Evolutionary conservation across 2,888 invertebrate species (phyloP).

Genomic region (Drosophila phalerata): DNA sequence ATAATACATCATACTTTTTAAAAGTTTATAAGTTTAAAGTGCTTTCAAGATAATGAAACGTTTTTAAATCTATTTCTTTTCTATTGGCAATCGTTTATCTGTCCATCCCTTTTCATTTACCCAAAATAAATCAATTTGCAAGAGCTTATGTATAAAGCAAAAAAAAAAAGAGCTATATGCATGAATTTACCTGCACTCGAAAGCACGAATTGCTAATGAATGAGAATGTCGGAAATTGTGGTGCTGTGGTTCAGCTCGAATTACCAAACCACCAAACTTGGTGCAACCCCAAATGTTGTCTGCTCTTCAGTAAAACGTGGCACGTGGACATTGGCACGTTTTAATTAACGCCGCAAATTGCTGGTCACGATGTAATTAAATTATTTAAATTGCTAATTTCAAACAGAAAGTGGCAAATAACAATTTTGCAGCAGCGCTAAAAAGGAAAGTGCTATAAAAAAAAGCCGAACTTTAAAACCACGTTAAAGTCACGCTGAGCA

Average conservation of each 20-base stretch:
- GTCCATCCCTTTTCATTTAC: background rate
- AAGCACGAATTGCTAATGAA: conserved; percentile 59
- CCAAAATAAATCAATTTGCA: conserved; percentile 17
- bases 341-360: conserved; percentile 77
- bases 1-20: background rate
- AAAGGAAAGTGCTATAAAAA: conserved; percentile 61
- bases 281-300: conserved; percentile 3
- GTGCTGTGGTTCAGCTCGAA: conserved; percentile 21
- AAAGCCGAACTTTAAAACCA: conserved; percentile 41
- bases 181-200: conserved; percentile 26
- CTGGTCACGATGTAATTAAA: conserved; percentile 76
- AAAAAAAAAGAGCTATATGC: conserved; percentile 16
- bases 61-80: background rate
- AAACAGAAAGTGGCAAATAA: conserved; percentile 35
- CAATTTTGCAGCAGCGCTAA: conserved; percentile 45
- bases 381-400: conserved; percentile 79
- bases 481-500: conserved; percentile 23
- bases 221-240: conserved; percentile 52
- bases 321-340: conserved; percentile 74
- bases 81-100: background rate
- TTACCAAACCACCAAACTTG: conserved; percentile 8
- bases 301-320: conserved; percentile 9
- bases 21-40: background rate
- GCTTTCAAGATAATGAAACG: background rate
- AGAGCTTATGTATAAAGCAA: conserved; percentile 25